Evolutionary conservation across 2,888 invertebrate species (phyloP).

Genomic region (Alcis repandata): DNA sequence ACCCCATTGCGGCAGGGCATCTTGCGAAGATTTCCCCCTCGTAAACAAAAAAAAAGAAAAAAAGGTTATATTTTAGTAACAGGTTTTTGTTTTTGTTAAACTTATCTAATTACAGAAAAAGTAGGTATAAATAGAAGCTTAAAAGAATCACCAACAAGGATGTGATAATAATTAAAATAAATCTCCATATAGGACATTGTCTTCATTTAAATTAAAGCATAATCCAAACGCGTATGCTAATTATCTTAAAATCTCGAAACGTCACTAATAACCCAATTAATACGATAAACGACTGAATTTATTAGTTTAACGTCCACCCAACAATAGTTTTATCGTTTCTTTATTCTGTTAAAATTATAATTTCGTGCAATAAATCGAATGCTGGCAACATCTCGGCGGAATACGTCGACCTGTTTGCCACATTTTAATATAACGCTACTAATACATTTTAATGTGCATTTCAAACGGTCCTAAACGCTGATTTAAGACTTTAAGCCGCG

Average conservation of each 20-base stretch:
- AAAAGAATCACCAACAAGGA: constrained; percentile 9
- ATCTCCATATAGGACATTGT: constrained; percentile 4
- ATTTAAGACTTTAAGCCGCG: constrained; percentile 29
- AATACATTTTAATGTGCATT: constrained; percentile 42
- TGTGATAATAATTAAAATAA: constrained; percentile 8
- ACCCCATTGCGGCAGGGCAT: no score
- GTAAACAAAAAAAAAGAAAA: no score
- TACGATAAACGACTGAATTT: constrained; percentile 25
- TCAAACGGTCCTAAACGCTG: constrained; percentile 32
- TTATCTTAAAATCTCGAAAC: constrained; percentile 2
- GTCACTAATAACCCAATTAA: constrained; percentile 28
- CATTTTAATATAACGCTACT: constrained; percentile 42
- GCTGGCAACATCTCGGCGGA: constrained; percentile 35
- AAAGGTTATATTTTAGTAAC: background rate
- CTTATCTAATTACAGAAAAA: no score
- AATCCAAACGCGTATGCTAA: constrained; percentile 24
- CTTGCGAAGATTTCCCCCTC: no score
- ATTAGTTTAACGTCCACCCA: constrained; percentile 13
- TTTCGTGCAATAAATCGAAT: constrained; percentile 28
- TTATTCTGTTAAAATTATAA: constrained; percentile 30
- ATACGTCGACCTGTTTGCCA: constrained; percentile 30
- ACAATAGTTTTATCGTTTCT: constrained; percentile 25
- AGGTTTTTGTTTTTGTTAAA: no score
- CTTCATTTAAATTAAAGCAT: constrained; percentile 20
- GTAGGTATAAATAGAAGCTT: background rate